Conservation (phyloP, 2,888 invertebrate genomes). For the Entomobrya multifasciata region DNA sequence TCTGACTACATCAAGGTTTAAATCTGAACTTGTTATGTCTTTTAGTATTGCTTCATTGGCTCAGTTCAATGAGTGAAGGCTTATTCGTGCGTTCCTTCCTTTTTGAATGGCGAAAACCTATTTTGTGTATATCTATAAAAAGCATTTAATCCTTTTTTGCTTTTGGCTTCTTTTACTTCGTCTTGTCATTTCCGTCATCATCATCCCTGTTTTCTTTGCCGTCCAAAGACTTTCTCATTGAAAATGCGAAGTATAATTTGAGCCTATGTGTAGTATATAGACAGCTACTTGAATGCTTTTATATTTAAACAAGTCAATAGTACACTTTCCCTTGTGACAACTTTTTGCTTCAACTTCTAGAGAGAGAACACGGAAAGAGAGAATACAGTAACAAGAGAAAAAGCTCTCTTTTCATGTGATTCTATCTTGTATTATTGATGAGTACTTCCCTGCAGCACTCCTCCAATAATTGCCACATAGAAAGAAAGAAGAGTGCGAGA, state of each 20-base stretch:
- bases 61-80: not conserved
- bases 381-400: not conserved
- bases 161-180: not conserved
- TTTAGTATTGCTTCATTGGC: constrained; percentile 31
- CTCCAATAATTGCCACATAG: constrained; percentile 18
- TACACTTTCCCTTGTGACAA: not conserved
- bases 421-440: constrained; percentile 30
- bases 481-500: constrained; percentile 5
- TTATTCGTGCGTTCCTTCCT: not conserved
- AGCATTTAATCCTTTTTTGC: not conserved
- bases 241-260: constrained; percentile 1
- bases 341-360: not conserved
- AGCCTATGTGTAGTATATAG: not conserved
- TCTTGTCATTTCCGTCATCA: constrained; percentile 13
- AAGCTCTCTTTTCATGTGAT: not conserved
- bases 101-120: too few species aligned
- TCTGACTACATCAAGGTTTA: too few species aligned
- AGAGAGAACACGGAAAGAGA: not conserved
- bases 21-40: constrained; percentile 13
- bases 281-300: not conserved
- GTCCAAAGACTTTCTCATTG: not conserved
- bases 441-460: constrained; percentile 1
- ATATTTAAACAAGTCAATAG: not conserved
- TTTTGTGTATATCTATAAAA: not conserved
- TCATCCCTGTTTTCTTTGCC: not conserved